These are phyloP conservation scores for Ochotona curzoniae DNA, from an alignment of 2,113 vertebrate species.

Conservation along the genomic window DNA sequence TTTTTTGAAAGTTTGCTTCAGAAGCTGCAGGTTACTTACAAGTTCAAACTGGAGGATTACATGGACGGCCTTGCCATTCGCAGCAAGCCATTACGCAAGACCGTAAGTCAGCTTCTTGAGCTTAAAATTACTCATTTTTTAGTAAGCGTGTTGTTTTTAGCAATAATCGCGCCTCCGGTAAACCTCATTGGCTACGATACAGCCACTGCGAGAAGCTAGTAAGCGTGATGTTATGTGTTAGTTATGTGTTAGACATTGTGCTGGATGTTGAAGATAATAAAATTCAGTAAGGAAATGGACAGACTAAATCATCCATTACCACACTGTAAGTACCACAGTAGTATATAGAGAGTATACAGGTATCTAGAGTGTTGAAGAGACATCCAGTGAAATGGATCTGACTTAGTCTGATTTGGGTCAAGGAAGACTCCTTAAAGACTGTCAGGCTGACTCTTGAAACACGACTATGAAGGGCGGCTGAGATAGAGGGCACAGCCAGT, in stretches of 20 bases:
- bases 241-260: neutral
- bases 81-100: conserved; percentile 94
- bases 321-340: neutral
- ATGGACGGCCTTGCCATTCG: conserved; percentile 98
- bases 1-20: conserved; percentile 96
- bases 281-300: neutral
- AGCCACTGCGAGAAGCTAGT: too few species aligned
- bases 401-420: neutral
- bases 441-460: conserved; percentile 35
- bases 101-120: conserved; percentile 85
- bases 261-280: neutral
- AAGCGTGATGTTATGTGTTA: neutral
- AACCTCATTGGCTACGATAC: too few species aligned
- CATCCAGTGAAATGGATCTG: neutral
- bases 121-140: conserved; percentile 48
- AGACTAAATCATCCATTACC: conserved; percentile 9
- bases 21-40: conserved; percentile 95
- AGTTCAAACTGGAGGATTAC: conserved; percentile 96
- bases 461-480: neutral
- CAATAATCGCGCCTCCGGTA: too few species aligned
- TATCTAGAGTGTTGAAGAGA: neutral
- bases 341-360: neutral
- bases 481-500: neutral
- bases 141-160: neutral
- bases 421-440: conserved; percentile 10